These are phyloP conservation scores for Amiota minor DNA, from an alignment of 2,888 invertebrate genomes.

Conservation along the genomic window DNA sequence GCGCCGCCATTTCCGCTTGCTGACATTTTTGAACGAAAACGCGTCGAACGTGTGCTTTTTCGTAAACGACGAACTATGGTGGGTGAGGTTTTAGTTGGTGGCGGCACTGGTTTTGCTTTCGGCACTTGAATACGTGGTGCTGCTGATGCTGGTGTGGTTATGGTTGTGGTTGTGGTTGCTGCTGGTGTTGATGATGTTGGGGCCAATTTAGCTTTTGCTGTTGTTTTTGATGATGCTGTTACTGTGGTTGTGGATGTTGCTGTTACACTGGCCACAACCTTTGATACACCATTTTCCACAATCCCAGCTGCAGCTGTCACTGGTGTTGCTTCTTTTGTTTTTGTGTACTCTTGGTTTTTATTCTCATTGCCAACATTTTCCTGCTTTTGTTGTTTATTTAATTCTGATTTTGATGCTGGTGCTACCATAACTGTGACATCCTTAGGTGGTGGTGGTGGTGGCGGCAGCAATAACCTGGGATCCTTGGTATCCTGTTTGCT, in stretches of 20 bases:
- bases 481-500: too few relatives aligned
- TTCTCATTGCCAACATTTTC: background rate
- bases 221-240: background rate
- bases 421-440: background rate
- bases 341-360: background rate
- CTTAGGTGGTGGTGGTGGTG: too few relatives aligned
- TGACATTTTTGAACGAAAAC: constrained; percentile 53
- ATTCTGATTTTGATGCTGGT: background rate
- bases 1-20: constrained; percentile 34
- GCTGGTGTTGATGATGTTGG: background rate
- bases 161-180: background rate
- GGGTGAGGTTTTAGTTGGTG: constrained; percentile 38
- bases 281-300: background rate
- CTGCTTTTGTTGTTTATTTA: background rate
- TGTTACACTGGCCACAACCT: background rate
- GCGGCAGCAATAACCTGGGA: too few relatives aligned
- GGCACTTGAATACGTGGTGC: background rate
- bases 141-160: background rate
- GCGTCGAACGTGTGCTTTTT: constrained; percentile 57
- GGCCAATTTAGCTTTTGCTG: constrained; percentile 4
- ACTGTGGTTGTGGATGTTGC: background rate
- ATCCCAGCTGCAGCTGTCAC: background rate
- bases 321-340: background rate
- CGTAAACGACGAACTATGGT: constrained; percentile 53
- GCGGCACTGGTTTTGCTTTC: background rate